Evolutionary conservation across 2,888 invertebrate genomes (phyloP).

Genomic region (Agrochola macilenta): DNA sequence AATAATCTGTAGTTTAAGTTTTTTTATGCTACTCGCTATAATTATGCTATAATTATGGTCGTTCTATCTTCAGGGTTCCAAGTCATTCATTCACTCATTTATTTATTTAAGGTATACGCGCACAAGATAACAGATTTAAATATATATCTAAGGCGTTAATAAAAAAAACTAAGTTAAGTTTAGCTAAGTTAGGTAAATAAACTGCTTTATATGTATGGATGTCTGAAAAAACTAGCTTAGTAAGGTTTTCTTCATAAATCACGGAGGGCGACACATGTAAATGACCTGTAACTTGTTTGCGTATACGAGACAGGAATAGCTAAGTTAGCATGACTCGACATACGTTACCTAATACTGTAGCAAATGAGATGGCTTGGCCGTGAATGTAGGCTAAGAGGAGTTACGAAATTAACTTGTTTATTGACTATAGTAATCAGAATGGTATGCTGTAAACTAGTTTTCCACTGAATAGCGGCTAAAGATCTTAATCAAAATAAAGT

Average conservation of each 20-base stretch:
- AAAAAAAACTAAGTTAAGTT: too few relatives aligned
- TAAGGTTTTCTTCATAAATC: constrained; percentile 25
- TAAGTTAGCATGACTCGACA: constrained; percentile 24
- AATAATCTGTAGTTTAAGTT: too few relatives aligned
- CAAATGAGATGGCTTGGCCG: neutral
- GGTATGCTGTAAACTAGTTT: neutral
- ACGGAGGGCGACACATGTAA: constrained; percentile 21
- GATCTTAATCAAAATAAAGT: neutral
- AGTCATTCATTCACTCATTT: neutral
- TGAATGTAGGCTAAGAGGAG: constrained; percentile 5
- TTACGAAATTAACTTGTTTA: constrained; percentile 9
- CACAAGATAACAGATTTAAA: too few relatives aligned
- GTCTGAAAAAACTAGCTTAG: neutral
- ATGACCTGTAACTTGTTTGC: constrained; percentile 12
- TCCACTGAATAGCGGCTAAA: neutral
- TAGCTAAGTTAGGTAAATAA: neutral
- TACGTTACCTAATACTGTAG: constrained; percentile 4
- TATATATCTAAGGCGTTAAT: too few relatives aligned
- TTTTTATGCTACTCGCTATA: too few relatives aligned
- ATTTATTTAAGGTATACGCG: too few relatives aligned
- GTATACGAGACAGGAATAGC: constrained; percentile 13
- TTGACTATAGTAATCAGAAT: constrained; percentile 3
- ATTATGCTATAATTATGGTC: neutral
- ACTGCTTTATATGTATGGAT: constrained; percentile 3
- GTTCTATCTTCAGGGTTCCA: neutral